phyloP scores from a whole-genome alignment of 2,888 invertebrate genomes.

The Himalopsyche kuldschensis region DNA sequence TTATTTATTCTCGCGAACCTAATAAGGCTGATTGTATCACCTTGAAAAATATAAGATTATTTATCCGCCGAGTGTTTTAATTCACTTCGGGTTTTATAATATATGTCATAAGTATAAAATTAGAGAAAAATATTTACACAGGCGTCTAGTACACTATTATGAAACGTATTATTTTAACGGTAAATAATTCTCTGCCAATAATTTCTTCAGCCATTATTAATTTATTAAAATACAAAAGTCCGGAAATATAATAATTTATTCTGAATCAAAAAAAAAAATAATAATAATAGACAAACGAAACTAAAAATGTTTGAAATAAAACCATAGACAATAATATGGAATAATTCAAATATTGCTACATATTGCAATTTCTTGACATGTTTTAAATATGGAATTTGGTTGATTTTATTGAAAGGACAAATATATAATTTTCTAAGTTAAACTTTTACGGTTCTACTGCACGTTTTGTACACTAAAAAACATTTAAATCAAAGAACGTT shows the following conservation, averaged over 20 bases:
- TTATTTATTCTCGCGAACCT: not conserved
- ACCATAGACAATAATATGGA: not conserved
- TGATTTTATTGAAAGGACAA: not conserved
- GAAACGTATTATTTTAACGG: not conserved
- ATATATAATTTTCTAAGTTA: not conserved
- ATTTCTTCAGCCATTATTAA: not conserved
- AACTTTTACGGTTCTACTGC: not conserved
- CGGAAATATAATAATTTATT: not conserved
- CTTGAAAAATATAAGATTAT: not conserved
- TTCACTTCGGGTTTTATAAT: no score
- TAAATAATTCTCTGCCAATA: not conserved
- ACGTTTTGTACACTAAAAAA: no score
- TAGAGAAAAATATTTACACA: slow-evolving; percentile 1
- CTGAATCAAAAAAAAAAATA: no score
- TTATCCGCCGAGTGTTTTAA: no score
- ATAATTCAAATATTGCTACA: not conserved
- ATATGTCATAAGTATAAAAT: not conserved
- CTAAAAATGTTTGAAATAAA: not conserved
- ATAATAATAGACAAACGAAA: not conserved
- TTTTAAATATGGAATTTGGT: not conserved
- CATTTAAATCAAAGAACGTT: no score
- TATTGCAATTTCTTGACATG: not conserved
- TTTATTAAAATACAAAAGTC: not conserved
- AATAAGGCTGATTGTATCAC: not conserved
- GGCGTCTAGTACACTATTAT: not conserved